Conservation (phyloP, 2,113 vertebrate species). For the Heloderma charlesbogerti region DNA sequence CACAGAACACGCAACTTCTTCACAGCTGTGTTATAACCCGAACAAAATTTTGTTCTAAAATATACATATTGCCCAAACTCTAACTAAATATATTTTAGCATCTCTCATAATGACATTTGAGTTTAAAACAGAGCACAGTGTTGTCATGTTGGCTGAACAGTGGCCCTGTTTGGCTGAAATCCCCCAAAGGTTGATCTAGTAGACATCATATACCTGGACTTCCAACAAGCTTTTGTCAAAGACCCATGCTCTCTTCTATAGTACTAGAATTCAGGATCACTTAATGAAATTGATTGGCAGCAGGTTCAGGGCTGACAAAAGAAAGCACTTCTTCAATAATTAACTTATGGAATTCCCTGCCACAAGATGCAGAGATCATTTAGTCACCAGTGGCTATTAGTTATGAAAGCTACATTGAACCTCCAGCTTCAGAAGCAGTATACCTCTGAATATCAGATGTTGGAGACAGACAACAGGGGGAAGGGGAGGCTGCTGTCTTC, state of each 20-base stretch:
- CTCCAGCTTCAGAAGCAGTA: not conserved
- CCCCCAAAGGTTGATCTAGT: not conserved
- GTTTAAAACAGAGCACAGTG: not conserved
- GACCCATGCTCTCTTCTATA: not conserved
- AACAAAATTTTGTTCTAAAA: not conserved
- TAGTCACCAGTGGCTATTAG: not conserved
- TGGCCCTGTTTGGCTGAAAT: not conserved
- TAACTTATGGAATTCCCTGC: no score
- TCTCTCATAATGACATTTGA: not conserved
- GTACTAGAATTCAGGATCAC: not conserved
- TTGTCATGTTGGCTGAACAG: not conserved
- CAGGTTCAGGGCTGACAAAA: not conserved
- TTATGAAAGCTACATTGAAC: not conserved
- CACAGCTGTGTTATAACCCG: not conserved
- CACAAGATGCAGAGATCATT: not conserved
- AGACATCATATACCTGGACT: not conserved
- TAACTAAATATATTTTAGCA: not conserved
- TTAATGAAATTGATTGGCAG: not conserved
- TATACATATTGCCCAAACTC: not conserved
- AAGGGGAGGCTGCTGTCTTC: not conserved
- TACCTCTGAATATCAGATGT: not conserved
- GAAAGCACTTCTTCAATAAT: not conserved
- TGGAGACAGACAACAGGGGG: not conserved
- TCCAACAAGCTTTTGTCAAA: not conserved
- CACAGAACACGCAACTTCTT: not conserved